Base-by-base conservation (phyloP, 2,113 vertebrate species). In the Erythrocebus patas region DNA sequence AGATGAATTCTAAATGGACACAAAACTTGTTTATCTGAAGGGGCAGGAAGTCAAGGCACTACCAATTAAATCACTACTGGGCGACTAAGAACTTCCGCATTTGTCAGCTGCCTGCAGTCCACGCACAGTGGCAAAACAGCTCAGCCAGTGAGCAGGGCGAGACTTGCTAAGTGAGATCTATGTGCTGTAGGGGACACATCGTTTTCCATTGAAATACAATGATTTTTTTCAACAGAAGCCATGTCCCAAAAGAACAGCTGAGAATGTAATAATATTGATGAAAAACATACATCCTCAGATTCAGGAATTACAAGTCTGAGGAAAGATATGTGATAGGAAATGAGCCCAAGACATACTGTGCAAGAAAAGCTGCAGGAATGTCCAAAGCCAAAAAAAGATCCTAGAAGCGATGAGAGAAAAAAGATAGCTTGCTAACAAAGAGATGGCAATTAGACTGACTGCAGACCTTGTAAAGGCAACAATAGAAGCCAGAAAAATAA, bases 271-370 rank as follows among this genome's bases (percentile, higher is more conserved):
- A 73, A 89, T 64, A 75, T 20, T 72, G 72, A 94, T 88, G 38
- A 95, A 87, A 91, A 88, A n/a, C 75, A 84, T 55, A 94, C 92
- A 82, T 94, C 90, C 82, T 95, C n/a, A 30, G 93, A 40, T 89
- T 95, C 16, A 61, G 85, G 64, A 75, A 75, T 83, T 80, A 78
- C 3, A 72, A 88, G n/a, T 80, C 78, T 88, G 78, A 84, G 64
- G 76, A 80, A 81, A 52, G 20, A 45, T 64, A 30, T 4, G 66
- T 68, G 61, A 83, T 91, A 90, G 80, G 78, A 81, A 81, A 91
- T 6, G 32, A 72, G 16, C 30, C 78, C 12, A 38, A 17, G 79
- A 87, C 16, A 95, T 30, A 45, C 20, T 22, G 22, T 87, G 9
- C 52, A 83, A 11, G 66, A 72, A 88, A 80, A 48, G 6, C 66